A percentile compares a stretch with the other conserved stretches of the same genome.
Evolutionary conservation across 2,113 vertebrate species (phyloP).

Genomic region (Nannobrachium achirus): DNA sequence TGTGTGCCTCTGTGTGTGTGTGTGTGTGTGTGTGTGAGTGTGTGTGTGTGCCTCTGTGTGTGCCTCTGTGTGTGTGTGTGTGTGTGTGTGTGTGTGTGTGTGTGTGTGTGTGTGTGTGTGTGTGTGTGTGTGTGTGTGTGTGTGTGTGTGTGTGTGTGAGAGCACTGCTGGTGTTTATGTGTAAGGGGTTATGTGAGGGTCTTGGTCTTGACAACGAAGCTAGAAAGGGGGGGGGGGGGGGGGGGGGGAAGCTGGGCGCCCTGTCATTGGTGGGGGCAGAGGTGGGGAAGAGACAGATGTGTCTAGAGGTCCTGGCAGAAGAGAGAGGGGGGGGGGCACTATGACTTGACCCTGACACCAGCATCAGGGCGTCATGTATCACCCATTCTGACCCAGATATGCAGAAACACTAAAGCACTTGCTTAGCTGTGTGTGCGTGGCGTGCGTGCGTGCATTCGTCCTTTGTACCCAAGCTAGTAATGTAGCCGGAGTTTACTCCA

Average conservation of each 20-base stretch:
- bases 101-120: conserved; percentile 21
- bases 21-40: conserved; percentile 16
- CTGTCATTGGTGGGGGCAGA: conserved; percentile 13
- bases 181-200: conserved; percentile 42
- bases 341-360: conserved; percentile 14
- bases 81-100: conserved; percentile 22
- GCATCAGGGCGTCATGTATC: conserved; percentile 11
- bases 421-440: neutral
- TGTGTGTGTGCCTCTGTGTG: no score
- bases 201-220: conserved; percentile 53
- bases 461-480: no score
- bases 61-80: conserved; percentile 16
- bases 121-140: no score
- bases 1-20: conserved; percentile 20
- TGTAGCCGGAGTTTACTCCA: no score
- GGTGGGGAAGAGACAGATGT: conserved; percentile 16
- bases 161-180: conserved; percentile 24
- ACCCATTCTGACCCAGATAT: neutral
- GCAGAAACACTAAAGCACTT: neutral
- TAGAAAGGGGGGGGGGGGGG: conserved; percentile 25
- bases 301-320: neutral
- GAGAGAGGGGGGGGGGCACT: neutral
- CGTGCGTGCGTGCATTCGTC: neutral
- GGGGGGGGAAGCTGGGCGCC: conserved; percentile 44
- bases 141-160: no score